Evolutionary conservation across 92 coral and sea anemone species (phyloP).

Genomic region (Umimayanthus kanabou): DNA sequence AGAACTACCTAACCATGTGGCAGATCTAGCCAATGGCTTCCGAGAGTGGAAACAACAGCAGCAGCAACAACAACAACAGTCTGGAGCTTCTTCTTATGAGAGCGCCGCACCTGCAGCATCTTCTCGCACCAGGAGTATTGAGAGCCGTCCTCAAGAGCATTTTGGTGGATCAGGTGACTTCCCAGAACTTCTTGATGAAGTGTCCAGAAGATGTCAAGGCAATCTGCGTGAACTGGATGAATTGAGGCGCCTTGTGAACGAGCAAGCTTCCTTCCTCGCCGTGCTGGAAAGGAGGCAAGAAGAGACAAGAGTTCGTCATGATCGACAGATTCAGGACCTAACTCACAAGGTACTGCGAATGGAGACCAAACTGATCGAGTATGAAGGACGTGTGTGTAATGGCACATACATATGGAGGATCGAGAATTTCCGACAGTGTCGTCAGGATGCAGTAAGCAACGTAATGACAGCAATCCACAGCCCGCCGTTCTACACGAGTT

Average conservation of each 20-base stretch:
- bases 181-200: background rate
- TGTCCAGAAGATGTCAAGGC: conserved; percentile 1
- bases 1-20: background rate
- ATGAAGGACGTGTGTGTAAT: conserved; percentile 80
- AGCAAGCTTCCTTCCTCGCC: background rate
- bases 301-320: conserved; percentile 54
- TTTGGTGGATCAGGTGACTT: background rate
- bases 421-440: conserved; percentile 70
- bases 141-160: background rate
- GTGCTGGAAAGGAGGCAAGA: conserved; percentile 56
- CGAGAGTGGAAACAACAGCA: conserved; percentile 11
- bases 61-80: background rate
- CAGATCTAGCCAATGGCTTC: conserved; percentile 22
- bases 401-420: conserved; percentile 48
- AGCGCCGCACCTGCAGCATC: background rate
- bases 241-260: conserved; percentile 33
- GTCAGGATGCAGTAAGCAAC: conserved; percentile 58
- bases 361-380: conserved; percentile 65
- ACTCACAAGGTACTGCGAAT: conserved; percentile 34
- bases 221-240: conserved; percentile 42
- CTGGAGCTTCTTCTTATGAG: background rate
- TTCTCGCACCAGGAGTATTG: background rate
- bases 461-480: conserved; percentile 81
- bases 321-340: conserved; percentile 56
- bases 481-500: conserved; percentile 78